phyloP scores from a whole-genome alignment of 92 coral and sea anemone genomes.

The Isaurus tuberculatus region DNA sequence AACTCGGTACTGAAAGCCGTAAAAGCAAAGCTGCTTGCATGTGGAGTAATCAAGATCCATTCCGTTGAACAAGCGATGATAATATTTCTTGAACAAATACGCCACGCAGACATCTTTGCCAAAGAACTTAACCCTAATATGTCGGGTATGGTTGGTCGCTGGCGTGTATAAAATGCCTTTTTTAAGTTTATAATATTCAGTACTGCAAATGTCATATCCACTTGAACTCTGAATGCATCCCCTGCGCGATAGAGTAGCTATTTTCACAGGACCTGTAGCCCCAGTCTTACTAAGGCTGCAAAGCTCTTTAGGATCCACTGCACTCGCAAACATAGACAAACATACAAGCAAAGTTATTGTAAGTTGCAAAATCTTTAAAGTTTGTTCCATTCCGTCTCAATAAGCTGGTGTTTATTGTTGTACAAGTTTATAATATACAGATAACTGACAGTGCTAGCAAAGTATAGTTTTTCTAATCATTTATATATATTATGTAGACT shows the following conservation, averaged over 20 bases:
- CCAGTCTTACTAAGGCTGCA: background rate
- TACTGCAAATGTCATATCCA: background rate
- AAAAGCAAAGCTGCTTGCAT: background rate
- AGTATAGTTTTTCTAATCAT: no score
- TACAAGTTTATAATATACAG: no score
- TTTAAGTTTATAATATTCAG: constrained; percentile 11
- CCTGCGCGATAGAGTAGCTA: background rate
- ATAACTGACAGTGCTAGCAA: no score
- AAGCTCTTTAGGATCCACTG: background rate
- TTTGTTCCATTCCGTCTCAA: background rate
- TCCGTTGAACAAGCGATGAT: background rate
- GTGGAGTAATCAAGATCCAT: background rate
- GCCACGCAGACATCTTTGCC: constrained; percentile 23
- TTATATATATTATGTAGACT: no score
- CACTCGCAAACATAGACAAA: background rate
- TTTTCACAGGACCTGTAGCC: background rate
- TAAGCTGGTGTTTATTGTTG: no score
- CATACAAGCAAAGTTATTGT: background rate
- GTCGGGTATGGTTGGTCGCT: constrained; percentile 6
- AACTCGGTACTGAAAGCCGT: background rate
- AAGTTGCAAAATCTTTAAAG: background rate
- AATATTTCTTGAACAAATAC: background rate
- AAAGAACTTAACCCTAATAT: constrained; percentile 2
- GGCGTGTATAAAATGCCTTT: background rate
- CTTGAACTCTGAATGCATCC: background rate